phyloP scores from a whole-genome alignment of 2,888 invertebrate genomes.

The Limenitis arthemis region DNA sequence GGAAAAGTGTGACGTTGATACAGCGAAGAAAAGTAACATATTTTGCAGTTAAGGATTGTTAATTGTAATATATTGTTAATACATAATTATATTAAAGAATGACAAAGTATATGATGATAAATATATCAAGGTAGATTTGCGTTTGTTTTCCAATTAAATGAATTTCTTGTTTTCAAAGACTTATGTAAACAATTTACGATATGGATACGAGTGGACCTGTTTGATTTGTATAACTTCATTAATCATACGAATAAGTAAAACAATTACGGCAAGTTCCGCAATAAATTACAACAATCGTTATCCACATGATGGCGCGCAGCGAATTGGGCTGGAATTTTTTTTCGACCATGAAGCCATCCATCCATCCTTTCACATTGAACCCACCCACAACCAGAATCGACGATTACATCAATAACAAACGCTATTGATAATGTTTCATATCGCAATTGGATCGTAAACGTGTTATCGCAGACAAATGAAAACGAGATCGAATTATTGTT shows the following conservation, averaged over 20 bases:
- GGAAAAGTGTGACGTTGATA: too few relatives aligned
- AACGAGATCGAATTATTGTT: not conserved
- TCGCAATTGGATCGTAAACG: slow-evolving; percentile 1
- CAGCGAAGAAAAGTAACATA: too few relatives aligned
- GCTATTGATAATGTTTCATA: slow-evolving; percentile 25
- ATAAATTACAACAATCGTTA: slow-evolving; percentile 41
- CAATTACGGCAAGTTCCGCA: slow-evolving; percentile 37
- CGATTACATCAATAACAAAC: slow-evolving; percentile 7
- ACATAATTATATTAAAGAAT: too few relatives aligned
- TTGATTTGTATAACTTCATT: not conserved
- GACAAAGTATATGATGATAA: too few relatives aligned
- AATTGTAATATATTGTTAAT: too few relatives aligned
- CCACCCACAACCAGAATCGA: slow-evolving; percentile 9
- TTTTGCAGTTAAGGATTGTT: too few relatives aligned
- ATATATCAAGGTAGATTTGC: slow-evolving; percentile 1
- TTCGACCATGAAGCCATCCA: slow-evolving; percentile 32
- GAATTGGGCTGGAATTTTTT: slow-evolving; percentile 58
- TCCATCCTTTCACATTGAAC: slow-evolving; percentile 50
- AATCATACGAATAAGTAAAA: slow-evolving; percentile 23
- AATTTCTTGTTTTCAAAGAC: not conserved
- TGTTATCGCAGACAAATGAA: not conserved
- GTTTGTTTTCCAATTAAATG: not conserved
- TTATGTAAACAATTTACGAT: slow-evolving; percentile 1
- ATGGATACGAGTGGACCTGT: not conserved
- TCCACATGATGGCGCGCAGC: slow-evolving; percentile 33